These are phyloP conservation scores for Tetranychus truncatus DNA, from an alignment of 2,888 invertebrate species.

Conservation along the genomic window DNA sequence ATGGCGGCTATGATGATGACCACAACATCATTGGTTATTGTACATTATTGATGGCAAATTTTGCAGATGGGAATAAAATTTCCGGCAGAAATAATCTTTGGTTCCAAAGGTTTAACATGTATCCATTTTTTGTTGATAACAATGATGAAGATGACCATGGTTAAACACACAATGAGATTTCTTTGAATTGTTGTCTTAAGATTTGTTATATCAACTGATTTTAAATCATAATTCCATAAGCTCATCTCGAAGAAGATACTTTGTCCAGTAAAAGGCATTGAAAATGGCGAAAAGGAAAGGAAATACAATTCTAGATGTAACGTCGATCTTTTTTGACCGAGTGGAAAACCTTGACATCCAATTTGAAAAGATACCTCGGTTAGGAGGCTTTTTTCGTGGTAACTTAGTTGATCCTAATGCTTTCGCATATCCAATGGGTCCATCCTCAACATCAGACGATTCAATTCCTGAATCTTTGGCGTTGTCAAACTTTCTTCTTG, in stretches of 20 bases:
- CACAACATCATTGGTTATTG: neutral
- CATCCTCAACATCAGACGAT: constrained; percentile 11
- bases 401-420: constrained; percentile 7
- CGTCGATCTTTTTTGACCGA: constrained; percentile 85
- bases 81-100: too few relatives aligned
- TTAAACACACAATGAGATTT: neutral
- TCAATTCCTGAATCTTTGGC: constrained; percentile 15
- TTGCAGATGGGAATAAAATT: too few relatives aligned
- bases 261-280: constrained; percentile 84
- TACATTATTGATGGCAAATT: too few relatives aligned
- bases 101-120: too few relatives aligned
- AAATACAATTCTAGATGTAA: constrained; percentile 85
- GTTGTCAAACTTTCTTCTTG: constrained; percentile 3
- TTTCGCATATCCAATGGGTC: neutral
- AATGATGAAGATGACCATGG: too few relatives aligned
- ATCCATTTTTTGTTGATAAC: too few relatives aligned
- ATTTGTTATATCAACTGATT: neutral
- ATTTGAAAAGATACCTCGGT: constrained; percentile 31
- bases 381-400: constrained; percentile 18
- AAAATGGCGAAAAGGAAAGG: constrained; percentile 84
- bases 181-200: too few relatives aligned
- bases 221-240: neutral
- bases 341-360: constrained; percentile 80
- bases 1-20: neutral
- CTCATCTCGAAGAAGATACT: constrained; percentile 46